These are phyloP conservation scores for Antennarius striatus DNA, from an alignment of 2,113 vertebrate genomes.

Conservation along the genomic window DNA sequence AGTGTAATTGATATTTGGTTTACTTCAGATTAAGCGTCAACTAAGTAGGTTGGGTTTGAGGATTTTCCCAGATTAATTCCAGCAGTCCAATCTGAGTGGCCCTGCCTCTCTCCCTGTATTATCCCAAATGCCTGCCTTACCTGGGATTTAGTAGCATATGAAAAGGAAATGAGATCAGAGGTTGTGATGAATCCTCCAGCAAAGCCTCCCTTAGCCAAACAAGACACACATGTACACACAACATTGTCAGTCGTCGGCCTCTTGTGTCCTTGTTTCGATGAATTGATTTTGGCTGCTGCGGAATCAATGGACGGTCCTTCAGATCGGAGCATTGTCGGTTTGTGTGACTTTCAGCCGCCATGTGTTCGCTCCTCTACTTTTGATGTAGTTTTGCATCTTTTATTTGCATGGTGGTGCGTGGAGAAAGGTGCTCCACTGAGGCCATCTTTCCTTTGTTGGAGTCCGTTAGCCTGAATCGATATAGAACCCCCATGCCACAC, in stretches of 20 bases:
- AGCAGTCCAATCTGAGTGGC: slow-evolving; percentile 58
- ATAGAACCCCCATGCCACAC: not conserved
- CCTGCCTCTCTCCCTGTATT: slow-evolving; percentile 37
- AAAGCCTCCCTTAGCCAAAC: slow-evolving; percentile 54
- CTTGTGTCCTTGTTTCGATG: slow-evolving; percentile 55
- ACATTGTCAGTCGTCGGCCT: slow-evolving; percentile 41
- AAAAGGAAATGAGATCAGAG: slow-evolving; percentile 71
- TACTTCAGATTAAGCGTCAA: slow-evolving; percentile 62
- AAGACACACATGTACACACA: slow-evolving; percentile 46
- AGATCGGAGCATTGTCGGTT: slow-evolving; percentile 23
- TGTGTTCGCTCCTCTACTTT: slow-evolving; percentile 9
- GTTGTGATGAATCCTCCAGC: slow-evolving; percentile 56
- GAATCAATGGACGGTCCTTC: slow-evolving; percentile 26
- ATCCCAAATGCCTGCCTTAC: slow-evolving; percentile 56
- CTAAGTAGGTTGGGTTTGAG: slow-evolving; percentile 70
- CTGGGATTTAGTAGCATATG: slow-evolving; percentile 75
- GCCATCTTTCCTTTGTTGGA: slow-evolving; percentile 28
- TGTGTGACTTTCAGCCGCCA: slow-evolving; percentile 25
- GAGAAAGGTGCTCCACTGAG: slow-evolving; percentile 5
- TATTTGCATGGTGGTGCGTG: slow-evolving; percentile 3
- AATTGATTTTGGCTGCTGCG: slow-evolving; percentile 61
- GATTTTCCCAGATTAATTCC: slow-evolving; percentile 77
- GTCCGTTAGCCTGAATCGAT: slow-evolving; percentile 5
- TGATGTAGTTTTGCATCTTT: not conserved
- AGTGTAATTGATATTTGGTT: slow-evolving; percentile 73